These are phyloP conservation scores for Pyrocoelia pectoralis DNA, from an alignment of 2,888 invertebrate species.

Conservation along the genomic window DNA sequence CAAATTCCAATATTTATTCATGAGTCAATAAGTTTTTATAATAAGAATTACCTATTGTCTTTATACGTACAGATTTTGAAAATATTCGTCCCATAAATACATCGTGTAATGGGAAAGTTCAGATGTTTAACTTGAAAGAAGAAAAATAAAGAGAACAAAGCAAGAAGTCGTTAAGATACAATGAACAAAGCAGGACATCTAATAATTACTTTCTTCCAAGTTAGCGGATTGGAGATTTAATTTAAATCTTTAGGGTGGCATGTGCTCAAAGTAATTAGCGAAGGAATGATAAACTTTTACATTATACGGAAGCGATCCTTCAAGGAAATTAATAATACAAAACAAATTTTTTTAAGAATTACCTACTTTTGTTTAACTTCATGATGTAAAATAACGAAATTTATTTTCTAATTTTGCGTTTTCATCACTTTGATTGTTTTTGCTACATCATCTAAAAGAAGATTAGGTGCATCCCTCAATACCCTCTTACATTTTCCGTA, in stretches of 20 bases:
- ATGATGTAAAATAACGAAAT: neutral
- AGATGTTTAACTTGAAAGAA: neutral
- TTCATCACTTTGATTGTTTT: neutral
- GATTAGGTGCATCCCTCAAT: no score
- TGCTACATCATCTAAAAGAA: neutral
- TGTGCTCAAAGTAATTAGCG: neutral
- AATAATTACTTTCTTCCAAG: slow-evolving; percentile 1
- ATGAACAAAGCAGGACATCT: slow-evolving; percentile 1
- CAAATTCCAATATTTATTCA: no score
- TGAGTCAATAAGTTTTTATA: no score
- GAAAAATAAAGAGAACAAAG: slow-evolving; percentile 1
- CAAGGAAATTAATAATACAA: neutral
- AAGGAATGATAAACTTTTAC: slow-evolving; percentile 1
- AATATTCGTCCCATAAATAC: neutral
- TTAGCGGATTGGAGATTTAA: neutral
- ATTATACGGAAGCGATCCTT: neutral
- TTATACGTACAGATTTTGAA: no score
- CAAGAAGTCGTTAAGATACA: slow-evolving; percentile 1
- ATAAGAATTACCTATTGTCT: no score
- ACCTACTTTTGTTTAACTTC: neutral
- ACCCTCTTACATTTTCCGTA: neutral
- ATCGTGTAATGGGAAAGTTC: neutral
- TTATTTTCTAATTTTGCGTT: neutral
- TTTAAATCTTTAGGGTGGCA: slow-evolving; percentile 1
- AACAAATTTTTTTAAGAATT: neutral